These are phyloP conservation scores for Erinaceus europaeus DNA, from an alignment of 2,113 vertebrate genomes.

Conservation along the genomic window DNA sequence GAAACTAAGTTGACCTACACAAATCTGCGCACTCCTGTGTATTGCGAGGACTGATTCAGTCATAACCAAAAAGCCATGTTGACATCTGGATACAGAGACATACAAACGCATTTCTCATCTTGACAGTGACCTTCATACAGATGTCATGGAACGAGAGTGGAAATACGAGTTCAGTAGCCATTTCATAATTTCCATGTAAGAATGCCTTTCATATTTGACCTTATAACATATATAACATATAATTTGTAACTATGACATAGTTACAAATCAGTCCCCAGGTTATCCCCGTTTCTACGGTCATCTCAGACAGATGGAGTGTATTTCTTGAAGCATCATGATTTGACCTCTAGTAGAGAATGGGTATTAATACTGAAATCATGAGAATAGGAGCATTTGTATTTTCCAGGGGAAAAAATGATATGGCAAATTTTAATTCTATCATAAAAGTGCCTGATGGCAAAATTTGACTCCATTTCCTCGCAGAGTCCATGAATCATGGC, in stretches of 20 bases:
- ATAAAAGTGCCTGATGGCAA: conserved; percentile 9
- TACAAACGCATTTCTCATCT: not conserved
- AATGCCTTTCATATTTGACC: not conserved
- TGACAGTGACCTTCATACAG: not conserved
- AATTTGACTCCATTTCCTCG: not conserved
- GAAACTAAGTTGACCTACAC: conserved; percentile 42
- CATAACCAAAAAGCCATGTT: conserved; percentile 26
- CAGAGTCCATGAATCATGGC: not conserved
- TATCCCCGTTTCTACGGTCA: too few species aligned
- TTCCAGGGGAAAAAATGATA: not conserved
- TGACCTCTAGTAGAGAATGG: not conserved
- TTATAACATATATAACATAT: not conserved
- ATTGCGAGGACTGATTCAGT: not conserved
- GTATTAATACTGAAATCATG: not conserved
- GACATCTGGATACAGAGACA: not conserved
- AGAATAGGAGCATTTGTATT: conserved; percentile 1
- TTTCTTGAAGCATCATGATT: too few species aligned
- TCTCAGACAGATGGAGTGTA: too few species aligned
- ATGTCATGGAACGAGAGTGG: not conserved
- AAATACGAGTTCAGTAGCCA: not conserved
- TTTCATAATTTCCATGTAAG: not conserved
- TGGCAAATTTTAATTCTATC: not conserved
- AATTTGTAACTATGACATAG: not conserved
- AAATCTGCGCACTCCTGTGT: not conserved
- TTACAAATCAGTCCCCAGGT: not conserved